These are phyloP conservation scores for Nothoprocta perdicaria DNA, from an alignment of 2,113 vertebrate genomes.

Conservation along the genomic window DNA sequence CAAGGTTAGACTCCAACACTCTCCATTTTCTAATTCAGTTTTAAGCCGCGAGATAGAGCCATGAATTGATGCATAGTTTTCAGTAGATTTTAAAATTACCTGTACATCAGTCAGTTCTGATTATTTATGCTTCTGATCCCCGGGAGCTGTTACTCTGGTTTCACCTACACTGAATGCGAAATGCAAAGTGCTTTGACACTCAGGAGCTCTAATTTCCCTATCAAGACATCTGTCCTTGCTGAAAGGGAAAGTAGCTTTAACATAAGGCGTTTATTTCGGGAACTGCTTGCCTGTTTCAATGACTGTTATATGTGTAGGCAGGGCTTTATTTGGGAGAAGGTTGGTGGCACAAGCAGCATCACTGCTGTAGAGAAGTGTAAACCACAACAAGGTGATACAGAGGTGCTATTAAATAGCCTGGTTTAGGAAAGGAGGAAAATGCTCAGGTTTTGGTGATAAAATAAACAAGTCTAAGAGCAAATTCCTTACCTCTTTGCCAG, in stretches of 20 bases:
- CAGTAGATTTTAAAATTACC: background rate
- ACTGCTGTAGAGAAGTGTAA: background rate
- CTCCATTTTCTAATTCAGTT: background rate
- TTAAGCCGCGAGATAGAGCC: background rate
- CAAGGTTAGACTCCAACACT: background rate
- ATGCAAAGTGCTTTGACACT: slow-evolving; percentile 21
- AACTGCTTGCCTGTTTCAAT: background rate
- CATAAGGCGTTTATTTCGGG: background rate
- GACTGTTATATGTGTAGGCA: background rate
- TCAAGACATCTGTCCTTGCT: background rate
- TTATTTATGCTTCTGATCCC: slow-evolving; percentile 13
- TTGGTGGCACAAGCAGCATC: background rate
- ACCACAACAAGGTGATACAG: background rate
- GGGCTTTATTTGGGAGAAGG: background rate
- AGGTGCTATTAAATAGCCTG: background rate
- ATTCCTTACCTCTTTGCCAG: background rate
- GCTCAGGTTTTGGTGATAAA: background rate
- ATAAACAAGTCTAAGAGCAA: background rate
- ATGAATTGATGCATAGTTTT: background rate
- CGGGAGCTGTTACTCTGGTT: slow-evolving; percentile 2
- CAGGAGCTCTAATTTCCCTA: slow-evolving; percentile 19
- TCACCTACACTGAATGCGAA: slow-evolving; percentile 23
- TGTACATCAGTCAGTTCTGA: background rate
- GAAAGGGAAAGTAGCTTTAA: background rate
- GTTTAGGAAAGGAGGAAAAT: background rate